Conservation (phyloP, 2,888 invertebrate genomes). For the Chymomyza procnemis region DNA sequence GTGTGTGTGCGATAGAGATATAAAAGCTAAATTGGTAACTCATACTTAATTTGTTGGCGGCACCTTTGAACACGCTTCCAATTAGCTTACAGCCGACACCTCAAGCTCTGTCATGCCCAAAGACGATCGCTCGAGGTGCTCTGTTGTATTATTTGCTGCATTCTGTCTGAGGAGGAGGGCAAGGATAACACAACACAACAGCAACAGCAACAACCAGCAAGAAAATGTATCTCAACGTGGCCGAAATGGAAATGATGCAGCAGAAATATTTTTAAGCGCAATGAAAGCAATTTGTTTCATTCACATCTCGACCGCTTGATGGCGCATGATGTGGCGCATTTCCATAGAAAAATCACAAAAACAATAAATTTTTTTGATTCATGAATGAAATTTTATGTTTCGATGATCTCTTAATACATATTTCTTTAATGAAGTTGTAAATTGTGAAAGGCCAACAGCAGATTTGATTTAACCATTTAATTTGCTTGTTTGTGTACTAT, state of each 20-base stretch:
- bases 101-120: constrained; percentile 59
- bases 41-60: constrained; percentile 78
- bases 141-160: neutral
- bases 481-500: neutral
- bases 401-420: constrained; percentile 26
- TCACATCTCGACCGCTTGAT: constrained; percentile 43
- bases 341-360: constrained; percentile 29
- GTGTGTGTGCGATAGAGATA: constrained; percentile 74
- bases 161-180: neutral
- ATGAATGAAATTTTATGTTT: constrained; percentile 58
- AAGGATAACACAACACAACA: neutral
- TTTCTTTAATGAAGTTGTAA: constrained; percentile 58
- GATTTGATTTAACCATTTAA: neutral
- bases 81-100: constrained; percentile 79
- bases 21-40: constrained; percentile 78
- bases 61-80: constrained; percentile 78
- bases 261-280: constrained; percentile 42
- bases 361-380: constrained; percentile 22
- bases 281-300: constrained; percentile 63
- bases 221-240: constrained; percentile 17
- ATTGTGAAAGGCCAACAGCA: constrained; percentile 34
- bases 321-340: constrained; percentile 50
- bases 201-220: neutral
- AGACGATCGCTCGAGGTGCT: constrained; percentile 30
- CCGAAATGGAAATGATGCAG: constrained; percentile 62